These are phyloP conservation scores for Glaucopsyche alexis DNA, from an alignment of 2,888 invertebrate genomes.

Conservation along the genomic window DNA sequence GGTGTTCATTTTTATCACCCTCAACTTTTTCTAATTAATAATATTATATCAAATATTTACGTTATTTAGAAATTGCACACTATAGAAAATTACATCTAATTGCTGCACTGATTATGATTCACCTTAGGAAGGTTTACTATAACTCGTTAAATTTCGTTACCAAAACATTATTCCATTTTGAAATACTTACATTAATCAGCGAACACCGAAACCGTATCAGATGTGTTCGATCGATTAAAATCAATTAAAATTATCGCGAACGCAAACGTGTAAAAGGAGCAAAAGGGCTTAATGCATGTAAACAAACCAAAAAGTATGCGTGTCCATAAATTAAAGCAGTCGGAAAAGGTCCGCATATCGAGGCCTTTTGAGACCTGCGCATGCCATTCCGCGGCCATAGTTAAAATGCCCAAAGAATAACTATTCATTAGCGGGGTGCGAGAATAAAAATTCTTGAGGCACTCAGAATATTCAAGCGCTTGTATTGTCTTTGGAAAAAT, in stretches of 20 bases:
- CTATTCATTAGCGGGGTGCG: constrained; percentile 79
- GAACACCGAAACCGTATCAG: constrained; percentile 13
- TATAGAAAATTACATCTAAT: no score
- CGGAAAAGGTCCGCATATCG: constrained; percentile 77
- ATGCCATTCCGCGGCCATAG: constrained; percentile 78
- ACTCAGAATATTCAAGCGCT: constrained; percentile 74
- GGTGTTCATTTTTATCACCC: neutral
- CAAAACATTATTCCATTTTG: neutral
- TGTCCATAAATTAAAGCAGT: constrained; percentile 73
- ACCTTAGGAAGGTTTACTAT: neutral
- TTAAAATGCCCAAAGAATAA: constrained; percentile 79
- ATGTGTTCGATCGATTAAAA: constrained; percentile 23
- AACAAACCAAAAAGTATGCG: constrained; percentile 64
- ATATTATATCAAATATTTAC: neutral
- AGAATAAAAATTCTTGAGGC: constrained; percentile 78
- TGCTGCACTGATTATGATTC: no score
- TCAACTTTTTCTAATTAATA: neutral
- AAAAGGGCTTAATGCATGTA: constrained; percentile 56
- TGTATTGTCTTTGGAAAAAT: constrained; percentile 79
- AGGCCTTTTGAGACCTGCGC: constrained; percentile 78
- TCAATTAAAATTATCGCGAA: constrained; percentile 19
- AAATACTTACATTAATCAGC: neutral
- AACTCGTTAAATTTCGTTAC: neutral
- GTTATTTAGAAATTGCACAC: no score
- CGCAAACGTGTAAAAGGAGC: constrained; percentile 19